phyloP scores from a whole-genome alignment of 2,797 vertebrate species.

The Pangasius sanitwongsei region DNA sequence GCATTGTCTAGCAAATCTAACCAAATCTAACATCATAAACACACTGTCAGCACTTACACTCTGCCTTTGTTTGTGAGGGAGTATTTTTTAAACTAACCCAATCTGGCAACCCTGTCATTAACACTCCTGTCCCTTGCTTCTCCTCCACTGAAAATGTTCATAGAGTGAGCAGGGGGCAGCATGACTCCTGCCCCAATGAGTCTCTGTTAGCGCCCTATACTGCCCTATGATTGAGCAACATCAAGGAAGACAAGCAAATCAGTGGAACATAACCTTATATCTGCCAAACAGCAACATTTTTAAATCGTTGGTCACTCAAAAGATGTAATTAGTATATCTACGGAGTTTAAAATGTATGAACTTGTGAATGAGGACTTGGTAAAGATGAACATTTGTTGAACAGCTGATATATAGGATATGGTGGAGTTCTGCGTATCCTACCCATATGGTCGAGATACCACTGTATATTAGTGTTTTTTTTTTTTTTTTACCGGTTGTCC shows the following conservation, averaged over 20 bases:
- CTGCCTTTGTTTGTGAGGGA: neutral
- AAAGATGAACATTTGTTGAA: neutral
- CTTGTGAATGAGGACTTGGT: neutral
- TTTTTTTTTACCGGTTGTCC: slow-evolving; percentile 78
- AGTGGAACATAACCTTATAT: neutral
- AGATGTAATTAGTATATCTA: neutral
- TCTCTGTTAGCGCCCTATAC: neutral
- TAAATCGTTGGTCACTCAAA: neutral
- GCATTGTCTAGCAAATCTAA: too few species aligned
- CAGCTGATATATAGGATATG: neutral
- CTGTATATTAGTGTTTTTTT: neutral
- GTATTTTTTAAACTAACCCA: neutral
- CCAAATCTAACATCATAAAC: neutral
- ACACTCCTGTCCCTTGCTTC: neutral
- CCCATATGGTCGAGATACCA: neutral
- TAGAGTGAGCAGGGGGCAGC: neutral
- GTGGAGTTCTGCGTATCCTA: neutral
- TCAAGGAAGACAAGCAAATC: neutral
- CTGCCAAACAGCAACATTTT: neutral
- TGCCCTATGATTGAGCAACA: neutral
- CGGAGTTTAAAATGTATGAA: neutral
- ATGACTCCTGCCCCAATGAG: neutral
- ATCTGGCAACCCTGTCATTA: neutral
- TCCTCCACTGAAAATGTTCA: neutral
- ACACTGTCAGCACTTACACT: neutral